Evolutionary conservation across 2,888 invertebrate genomes (phyloP), one percentile per base, ranked within the genome.

Genomic region (Lepidocyrtoides sp.): DNA sequence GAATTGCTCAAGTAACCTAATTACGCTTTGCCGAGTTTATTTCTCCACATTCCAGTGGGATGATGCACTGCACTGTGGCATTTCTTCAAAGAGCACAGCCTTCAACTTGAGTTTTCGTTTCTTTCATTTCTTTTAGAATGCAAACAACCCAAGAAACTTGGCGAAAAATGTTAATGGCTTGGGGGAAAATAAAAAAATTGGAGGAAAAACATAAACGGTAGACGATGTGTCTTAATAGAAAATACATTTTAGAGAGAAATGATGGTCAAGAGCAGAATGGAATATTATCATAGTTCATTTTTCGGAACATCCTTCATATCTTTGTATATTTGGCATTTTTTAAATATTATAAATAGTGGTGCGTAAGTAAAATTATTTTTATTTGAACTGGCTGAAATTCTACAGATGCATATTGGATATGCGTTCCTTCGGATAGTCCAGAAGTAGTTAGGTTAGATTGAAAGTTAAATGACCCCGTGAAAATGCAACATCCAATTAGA

Each of bases 141-240:
- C 54, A 66, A 89, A 82, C 66, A 89, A 57, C 44, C 20, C 26
- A 32, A 54, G 77, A 79, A 87, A n/a, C 48, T 66, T 79, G 32
- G 26, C 83, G 82, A 60, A 83, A 89, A 82, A n/a, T 75, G 89
- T 83, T 82, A 41, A 12, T 12, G 83, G 89, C 57, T n/a, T n/a
- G n/a, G n/a, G n/a, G n/a, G 44, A 83, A 81, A 75, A 83, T 17
- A 60, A 48, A 66, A n/a, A 66, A 72, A 0, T 57, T 23, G 17
- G 23, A 77, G 0, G 82, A 41, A 26, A 17, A 41, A n/a, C n/a
- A 44, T 41, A 48, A 29, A 82, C 26, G 54, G 54, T 23, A 29
- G 36, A 36, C 36, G 2, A 7, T 7, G 7, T 36, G 7, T 36
- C 2, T 2, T 36, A 36, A 36, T 36, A 63, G 29, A 63, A 63